A percentile compares a stretch with the other conserved stretches of the same genome.
phyloP scores from a whole-genome alignment of 2,113 vertebrate species.

The Gopherus evgoodei region DNA sequence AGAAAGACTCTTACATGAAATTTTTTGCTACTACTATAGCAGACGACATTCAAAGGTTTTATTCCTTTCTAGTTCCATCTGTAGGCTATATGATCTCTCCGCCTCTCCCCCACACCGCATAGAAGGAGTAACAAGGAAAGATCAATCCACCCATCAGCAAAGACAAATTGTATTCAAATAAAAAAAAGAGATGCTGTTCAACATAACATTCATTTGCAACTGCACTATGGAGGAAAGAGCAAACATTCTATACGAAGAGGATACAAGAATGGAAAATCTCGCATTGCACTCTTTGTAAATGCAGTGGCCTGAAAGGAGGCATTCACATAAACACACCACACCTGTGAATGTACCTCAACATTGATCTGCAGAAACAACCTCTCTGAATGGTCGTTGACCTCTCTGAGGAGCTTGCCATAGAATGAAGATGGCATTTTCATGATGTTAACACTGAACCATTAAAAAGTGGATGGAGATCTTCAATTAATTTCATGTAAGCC shows the following conservation, averaged over 20 bases:
- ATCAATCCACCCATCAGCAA: neutral
- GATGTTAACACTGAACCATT: neutral
- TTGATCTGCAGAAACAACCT: neutral
- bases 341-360: neutral
- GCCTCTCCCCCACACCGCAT: too few species aligned
- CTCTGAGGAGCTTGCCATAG: too few species aligned
- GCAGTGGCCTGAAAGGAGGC: neutral
- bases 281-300: too few species aligned
- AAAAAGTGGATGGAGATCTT: neutral
- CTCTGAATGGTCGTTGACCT: too few species aligned
- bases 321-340: neutral
- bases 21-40: neutral
- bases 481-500: neutral
- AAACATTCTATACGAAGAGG: neutral
- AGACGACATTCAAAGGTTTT: neutral
- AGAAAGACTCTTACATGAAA: neutral
- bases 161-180: neutral
- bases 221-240: neutral
- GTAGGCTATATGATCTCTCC: neutral
- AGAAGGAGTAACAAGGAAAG: neutral
- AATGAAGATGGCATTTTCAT: too few species aligned
- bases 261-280: neutral
- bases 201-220: neutral
- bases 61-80: neutral
- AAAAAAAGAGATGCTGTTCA: neutral